Percentiles rank a stretch among this genome's conserved stretches.
phyloP scores from a whole-genome alignment of 1,140 invertebrate genomes.

The Marisa cornuarietis region DNA sequence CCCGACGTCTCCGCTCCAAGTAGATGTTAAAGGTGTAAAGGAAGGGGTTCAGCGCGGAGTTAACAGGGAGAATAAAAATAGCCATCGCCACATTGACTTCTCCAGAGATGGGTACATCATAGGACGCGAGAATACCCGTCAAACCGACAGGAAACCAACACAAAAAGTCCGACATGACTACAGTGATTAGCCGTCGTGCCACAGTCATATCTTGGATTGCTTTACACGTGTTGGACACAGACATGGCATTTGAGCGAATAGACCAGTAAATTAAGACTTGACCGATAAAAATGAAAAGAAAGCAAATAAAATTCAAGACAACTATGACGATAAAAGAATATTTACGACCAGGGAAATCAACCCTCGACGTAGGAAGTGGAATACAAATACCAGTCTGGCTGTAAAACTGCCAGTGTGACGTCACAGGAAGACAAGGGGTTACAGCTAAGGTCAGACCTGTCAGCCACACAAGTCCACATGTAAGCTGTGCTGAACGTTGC shows the following conservation, averaged over 20 bases:
- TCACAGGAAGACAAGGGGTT: conserved; percentile 25
- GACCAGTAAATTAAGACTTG: conserved; percentile 37
- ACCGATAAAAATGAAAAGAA: conserved; percentile 34
- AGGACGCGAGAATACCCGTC: conserved; percentile 34
- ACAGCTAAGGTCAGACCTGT: conserved; percentile 25
- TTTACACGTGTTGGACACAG: not conserved
- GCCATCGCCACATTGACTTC: conserved; percentile 36
- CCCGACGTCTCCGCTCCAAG: too few relatives aligned
- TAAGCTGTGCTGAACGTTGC: conserved; percentile 18
- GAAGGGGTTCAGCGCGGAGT: conserved; percentile 42
- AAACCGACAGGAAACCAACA: conserved; percentile 46
- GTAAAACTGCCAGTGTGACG: conserved; percentile 26
- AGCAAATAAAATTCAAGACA: conserved; percentile 37
- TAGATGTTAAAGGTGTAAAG: conserved; percentile 30
- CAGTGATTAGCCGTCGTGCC: conserved; percentile 30
- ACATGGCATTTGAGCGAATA: not conserved
- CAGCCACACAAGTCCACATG: conserved; percentile 27
- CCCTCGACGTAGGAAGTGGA: conserved; percentile 35
- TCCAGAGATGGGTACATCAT: conserved; percentile 23
- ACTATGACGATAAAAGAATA: conserved; percentile 38
- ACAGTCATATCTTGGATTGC: conserved; percentile 38
- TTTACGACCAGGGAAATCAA: conserved; percentile 31
- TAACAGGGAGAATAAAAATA: conserved; percentile 39
- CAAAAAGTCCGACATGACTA: conserved; percentile 37
- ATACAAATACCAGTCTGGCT: conserved; percentile 36